These are phyloP conservation scores for Tanypteryx hageni DNA, from an alignment of 2,888 invertebrate species.

Conservation along the genomic window DNA sequence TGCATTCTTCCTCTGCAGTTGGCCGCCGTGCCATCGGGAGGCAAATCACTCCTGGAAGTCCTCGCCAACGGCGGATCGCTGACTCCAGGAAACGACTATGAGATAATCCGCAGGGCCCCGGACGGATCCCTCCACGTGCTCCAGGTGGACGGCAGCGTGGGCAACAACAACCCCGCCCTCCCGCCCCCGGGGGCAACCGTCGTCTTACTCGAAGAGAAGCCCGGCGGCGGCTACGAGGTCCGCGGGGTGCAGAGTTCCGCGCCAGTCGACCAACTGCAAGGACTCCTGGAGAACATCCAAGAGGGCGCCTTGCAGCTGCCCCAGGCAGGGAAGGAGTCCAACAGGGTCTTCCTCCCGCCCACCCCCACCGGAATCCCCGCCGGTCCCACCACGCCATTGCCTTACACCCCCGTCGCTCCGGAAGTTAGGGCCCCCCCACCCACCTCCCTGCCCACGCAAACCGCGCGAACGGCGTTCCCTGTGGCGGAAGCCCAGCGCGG, in stretches of 20 bases:
- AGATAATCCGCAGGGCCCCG: conserved; percentile 86
- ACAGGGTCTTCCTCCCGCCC: conserved; percentile 25
- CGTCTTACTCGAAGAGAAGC: conserved; percentile 90
- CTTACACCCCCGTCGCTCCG: conserved; percentile 20
- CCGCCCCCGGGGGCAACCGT: conserved; percentile 90
- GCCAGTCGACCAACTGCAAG: conserved; percentile 46
- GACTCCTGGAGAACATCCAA: conserved; percentile 42
- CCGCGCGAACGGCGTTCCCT: no score
- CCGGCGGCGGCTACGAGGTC: conserved; percentile 90
- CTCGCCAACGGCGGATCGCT: conserved; percentile 85
- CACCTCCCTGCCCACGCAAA: no score
- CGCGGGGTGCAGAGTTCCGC: conserved; percentile 31
- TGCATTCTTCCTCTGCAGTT: not conserved
- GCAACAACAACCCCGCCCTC: conserved; percentile 74
- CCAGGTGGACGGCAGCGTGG: not conserved
- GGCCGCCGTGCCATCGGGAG: not conserved
- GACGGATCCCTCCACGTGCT: conserved; percentile 85
- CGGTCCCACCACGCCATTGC: conserved; percentile 10
- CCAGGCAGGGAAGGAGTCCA: not conserved
- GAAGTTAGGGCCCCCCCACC: not conserved
- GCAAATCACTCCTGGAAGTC: conserved; percentile 83
- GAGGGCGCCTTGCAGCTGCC: conserved; percentile 6
- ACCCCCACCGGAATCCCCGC: conserved; percentile 2
- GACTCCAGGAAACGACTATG: conserved; percentile 88
- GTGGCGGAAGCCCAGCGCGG: no score